These are phyloP conservation scores for Thecophora atra DNA, from an alignment of 2,888 invertebrate genomes.

Conservation along the genomic window DNA sequence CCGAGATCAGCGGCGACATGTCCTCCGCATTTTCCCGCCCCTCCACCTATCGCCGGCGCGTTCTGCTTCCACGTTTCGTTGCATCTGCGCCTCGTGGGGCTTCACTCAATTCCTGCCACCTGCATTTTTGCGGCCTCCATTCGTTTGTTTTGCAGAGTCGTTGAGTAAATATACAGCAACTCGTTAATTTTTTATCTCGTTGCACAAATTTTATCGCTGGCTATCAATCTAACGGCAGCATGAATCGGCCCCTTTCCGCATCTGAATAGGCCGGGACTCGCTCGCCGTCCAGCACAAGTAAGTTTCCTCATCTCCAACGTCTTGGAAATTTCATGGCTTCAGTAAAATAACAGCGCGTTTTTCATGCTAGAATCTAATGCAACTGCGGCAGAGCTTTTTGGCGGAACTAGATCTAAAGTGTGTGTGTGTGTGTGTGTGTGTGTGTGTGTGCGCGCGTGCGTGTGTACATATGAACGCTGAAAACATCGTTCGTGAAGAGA, in stretches of 20 bases:
- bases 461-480: too few relatives aligned
- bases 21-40: neutral
- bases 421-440: neutral
- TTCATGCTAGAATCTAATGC: slow-evolving; percentile 1
- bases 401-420: slow-evolving; percentile 26
- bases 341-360: slow-evolving; percentile 14
- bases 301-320: neutral
- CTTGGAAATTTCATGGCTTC: slow-evolving; percentile 27
- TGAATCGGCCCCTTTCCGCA: neutral
- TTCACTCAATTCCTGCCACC: neutral
- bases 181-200: slow-evolving; percentile 28
- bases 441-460: too few relatives aligned
- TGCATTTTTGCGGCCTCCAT: slow-evolving; percentile 2
- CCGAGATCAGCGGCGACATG: neutral
- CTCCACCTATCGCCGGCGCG: neutral
- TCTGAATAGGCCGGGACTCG: neutral
- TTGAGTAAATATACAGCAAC: slow-evolving; percentile 11
- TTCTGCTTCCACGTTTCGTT: neutral
- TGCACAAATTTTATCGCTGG: slow-evolving; percentile 27
- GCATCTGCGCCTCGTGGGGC: neutral
- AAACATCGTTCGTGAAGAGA: too few relatives aligned
- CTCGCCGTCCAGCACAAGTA: neutral
- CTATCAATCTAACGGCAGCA: slow-evolving; percentile 23
- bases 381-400: neutral
- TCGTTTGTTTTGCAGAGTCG: slow-evolving; percentile 18